Percentiles rank a stretch among this genome's conserved stretches.
These are phyloP conservation scores for Xyrichtys novacula DNA, from an alignment of 2,797 vertebrate species.

Conservation along the genomic window DNA sequence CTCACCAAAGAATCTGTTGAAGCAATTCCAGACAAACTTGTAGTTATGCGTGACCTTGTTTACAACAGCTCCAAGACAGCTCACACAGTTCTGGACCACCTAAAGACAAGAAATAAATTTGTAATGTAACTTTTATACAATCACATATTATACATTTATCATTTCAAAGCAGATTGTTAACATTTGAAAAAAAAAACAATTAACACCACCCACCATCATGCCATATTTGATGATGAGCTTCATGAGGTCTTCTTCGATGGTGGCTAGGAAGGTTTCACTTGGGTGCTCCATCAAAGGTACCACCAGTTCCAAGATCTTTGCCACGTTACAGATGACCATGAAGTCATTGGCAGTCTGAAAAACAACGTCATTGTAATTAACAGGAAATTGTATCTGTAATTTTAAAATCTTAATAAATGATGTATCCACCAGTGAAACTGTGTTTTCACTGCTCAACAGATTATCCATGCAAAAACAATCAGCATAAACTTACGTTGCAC, in stretches of 20 bases:
- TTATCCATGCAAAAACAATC: not conserved
- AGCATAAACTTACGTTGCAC: constrained; percentile 97
- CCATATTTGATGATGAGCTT: constrained; percentile 99
- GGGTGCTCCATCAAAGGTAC: constrained; percentile 98
- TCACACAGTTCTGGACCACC: constrained; percentile 98
- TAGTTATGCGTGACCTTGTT: constrained; percentile 99
- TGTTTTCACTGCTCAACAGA: not conserved
- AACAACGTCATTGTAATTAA: not conserved
- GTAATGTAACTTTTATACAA: not conserved
- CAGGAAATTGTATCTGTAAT: no score
- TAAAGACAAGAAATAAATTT: constrained; percentile 54
- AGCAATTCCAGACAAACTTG: constrained; percentile 99
- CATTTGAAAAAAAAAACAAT: constrained; percentile 15
- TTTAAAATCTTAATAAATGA: no score
- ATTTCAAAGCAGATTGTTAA: not conserved
- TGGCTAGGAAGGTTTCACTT: constrained; percentile 96
- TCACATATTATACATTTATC: not conserved
- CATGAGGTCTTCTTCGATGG: constrained; percentile 99
- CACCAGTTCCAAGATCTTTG: constrained; percentile 97
- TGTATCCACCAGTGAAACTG: not conserved
- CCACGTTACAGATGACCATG: constrained; percentile 99
- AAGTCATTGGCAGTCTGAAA: constrained; percentile 96
- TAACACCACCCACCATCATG: constrained; percentile 91
- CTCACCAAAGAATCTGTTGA: constrained; percentile 98
- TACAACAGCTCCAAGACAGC: constrained; percentile 96